Base-by-base conservation (phyloP, 2,888 invertebrate species). In the Euplagia quadripunctaria region DNA sequence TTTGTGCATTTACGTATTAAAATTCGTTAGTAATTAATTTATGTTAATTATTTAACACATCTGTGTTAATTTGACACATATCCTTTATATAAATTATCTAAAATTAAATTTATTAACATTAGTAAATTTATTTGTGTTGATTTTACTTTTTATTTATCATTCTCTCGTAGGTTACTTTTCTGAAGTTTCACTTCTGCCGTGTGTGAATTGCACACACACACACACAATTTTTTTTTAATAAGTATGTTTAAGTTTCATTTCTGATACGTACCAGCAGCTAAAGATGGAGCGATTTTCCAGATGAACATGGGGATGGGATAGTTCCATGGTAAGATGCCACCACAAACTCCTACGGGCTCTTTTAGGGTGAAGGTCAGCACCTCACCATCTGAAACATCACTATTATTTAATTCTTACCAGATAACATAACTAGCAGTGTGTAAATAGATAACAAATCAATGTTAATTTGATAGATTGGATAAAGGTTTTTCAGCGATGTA, bases 301-400 rank as follows among this genome's bases (percentile, higher is more conserved):
- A 98, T 97, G 90, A 98, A 97, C 99, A 99, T 99, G 78, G 99
- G 94, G 70, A 98, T 91, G 0, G 98, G 99, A 89, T 98, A 99
- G 93, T 99, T 99, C 99, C 99, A 99, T 31, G 99, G 99, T 79
- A 98, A 97, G 82, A 99, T 99, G 93, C 98, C 98, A 0, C 97
- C 99, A 89, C 98, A 98, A 1, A 99, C 98, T 20, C 95, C 95
- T 14, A 99, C 98, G 0, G 99, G 99, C 89, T 99, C 99, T 85
- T 98, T 98, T 52, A 98, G 96, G 0, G 98, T 98, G 89, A 98
- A 98, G 0, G 97, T 96, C 85, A 98, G 96, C 83, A 96, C 97
- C 70, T 97, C 96, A 17, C 99, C 99, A 90, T 98, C 98, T 95
- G 82, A 72, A 88, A 75, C 8, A 71, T 64, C 41, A 49, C 42